phyloP scores from a whole-genome alignment of 1,140 invertebrate species.

The Dendroctonus ponderosae region DNA sequence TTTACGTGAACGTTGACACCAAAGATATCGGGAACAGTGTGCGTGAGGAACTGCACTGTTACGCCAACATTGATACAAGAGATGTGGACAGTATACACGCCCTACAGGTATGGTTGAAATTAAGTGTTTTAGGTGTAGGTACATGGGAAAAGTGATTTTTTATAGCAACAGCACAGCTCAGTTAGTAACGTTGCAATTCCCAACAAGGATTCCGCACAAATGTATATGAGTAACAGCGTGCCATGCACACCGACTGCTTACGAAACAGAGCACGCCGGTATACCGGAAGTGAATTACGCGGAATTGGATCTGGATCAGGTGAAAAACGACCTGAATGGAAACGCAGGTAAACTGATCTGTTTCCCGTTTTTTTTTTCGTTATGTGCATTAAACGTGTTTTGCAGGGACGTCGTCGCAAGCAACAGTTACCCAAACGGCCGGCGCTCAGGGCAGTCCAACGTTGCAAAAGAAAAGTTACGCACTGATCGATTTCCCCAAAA shows the following conservation, averaged over 20 bases:
- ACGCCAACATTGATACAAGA: slow-evolving; percentile 65
- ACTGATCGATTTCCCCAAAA: slow-evolving; percentile 92
- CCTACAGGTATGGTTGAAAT: slow-evolving; percentile 14
- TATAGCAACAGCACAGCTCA: slow-evolving; percentile 17
- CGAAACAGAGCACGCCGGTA: slow-evolving; percentile 40
- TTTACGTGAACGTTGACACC: slow-evolving; percentile 68
- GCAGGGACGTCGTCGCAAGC: slow-evolving; percentile 12
- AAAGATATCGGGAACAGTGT: slow-evolving; percentile 32
- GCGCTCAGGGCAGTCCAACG: slow-evolving; percentile 57
- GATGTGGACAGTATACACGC: slow-evolving; percentile 56
- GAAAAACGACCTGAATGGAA: slow-evolving; percentile 34
- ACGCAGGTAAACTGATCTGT: not conserved
- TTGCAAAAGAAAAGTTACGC: slow-evolving; percentile 75
- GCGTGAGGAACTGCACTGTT: slow-evolving; percentile 56
- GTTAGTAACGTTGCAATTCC: slow-evolving; percentile 13
- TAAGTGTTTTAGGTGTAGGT: not conserved
- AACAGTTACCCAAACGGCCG: slow-evolving; percentile 35
- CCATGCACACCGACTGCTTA: slow-evolving; percentile 54
- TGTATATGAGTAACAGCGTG: slow-evolving; percentile 38
- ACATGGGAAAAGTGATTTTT: slow-evolving; percentile 8
- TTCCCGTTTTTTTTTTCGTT: too few species aligned
- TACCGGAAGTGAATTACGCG: slow-evolving; percentile 71
- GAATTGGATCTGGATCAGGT: slow-evolving; percentile 67
- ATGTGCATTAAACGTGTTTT: too few species aligned
- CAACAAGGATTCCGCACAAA: slow-evolving; percentile 13